These are phyloP conservation scores for Pipa parva DNA, from an alignment of 2,113 vertebrate genomes.

Conservation along the genomic window DNA sequence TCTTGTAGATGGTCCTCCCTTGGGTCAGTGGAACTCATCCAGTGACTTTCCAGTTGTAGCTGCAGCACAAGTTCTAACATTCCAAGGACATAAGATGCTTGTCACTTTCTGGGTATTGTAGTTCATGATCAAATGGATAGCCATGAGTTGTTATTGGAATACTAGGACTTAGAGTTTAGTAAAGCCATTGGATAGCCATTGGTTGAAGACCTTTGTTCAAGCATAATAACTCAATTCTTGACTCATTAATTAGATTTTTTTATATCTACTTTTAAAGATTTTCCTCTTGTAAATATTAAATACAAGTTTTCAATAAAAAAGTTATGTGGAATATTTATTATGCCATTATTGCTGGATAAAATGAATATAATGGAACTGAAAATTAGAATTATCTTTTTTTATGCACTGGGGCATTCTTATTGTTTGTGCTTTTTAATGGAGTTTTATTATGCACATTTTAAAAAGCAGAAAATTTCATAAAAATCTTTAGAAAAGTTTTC, in stretches of 20 bases:
- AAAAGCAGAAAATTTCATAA: background rate
- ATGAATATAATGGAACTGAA: constrained; percentile 22
- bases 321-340: constrained; percentile 23
- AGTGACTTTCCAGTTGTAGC: too few species aligned
- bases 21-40: too few species aligned
- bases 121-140: too few species aligned
- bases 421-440: background rate
- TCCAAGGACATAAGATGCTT: too few species aligned
- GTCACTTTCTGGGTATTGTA: too few species aligned
- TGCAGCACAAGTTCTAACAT: too few species aligned
- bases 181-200: background rate
- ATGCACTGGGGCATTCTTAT: background rate
- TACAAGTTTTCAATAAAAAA: background rate
- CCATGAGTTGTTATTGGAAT: background rate
- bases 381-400: constrained; percentile 12
- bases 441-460: background rate
- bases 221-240: background rate
- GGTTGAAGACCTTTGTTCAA: too few species aligned
- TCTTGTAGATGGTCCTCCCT: too few species aligned
- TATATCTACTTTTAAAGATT: background rate
- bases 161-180: background rate
- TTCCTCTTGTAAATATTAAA: constrained; percentile 4
- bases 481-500: background rate
- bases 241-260: background rate
- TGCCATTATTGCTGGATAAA: constrained; percentile 23